Evolutionary conservation across 2,888 invertebrate genomes (phyloP), one percentile per base, ranked within the genome.

Genomic region (Amaurobius ferox): DNA sequence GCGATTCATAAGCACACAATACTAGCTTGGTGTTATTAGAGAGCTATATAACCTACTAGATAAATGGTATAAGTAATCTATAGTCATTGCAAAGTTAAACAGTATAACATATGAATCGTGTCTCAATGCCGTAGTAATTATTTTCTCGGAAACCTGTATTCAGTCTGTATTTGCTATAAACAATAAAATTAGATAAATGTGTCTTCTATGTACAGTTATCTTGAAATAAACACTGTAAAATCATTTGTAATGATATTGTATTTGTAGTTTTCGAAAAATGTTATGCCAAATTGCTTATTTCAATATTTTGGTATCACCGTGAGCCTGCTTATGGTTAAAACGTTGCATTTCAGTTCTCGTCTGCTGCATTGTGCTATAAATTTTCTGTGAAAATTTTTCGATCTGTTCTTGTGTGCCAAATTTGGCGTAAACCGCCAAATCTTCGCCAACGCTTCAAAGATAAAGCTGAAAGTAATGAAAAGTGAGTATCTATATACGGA

Each of bases 331-430:
- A 39, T 62, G 62, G 7, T 30, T 30, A 62, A 19, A 23, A 61
- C 19, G 28, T 48, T 70, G 68, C 55, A 26, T 73, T 61, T 78
- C 30, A 39, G 61, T 79, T 70, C 61, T 39, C 55, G 7, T 28
- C 26, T 40, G 23, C 29, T 73, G 67, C 67, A 67, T 32, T 80
- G 39, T 55, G 68, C 62, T 81, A 66, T 44, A 32, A 81, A 70
- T 68, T 74, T 70, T 68, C 44, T 74, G 29, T 68, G 28, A 67
- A 81, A 81, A 62, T 76, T 79, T 83, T 71, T 35, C 29, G 68
- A 68, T 73, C 40, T 74, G 35, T 74, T 80, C 74, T 71, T 66
- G 66, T 77, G 77, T 85, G 77, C 77, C 83, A 85, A 85, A 78
- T 76, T 77, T 85, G 77, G 83, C 39, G 72, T 71, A 40, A 39